A percentile compares a stretch with the other conserved stretches of the same genome.
phyloP scores from a whole-genome alignment of 2,113 vertebrate genomes.

The Etia nguti region DNA sequence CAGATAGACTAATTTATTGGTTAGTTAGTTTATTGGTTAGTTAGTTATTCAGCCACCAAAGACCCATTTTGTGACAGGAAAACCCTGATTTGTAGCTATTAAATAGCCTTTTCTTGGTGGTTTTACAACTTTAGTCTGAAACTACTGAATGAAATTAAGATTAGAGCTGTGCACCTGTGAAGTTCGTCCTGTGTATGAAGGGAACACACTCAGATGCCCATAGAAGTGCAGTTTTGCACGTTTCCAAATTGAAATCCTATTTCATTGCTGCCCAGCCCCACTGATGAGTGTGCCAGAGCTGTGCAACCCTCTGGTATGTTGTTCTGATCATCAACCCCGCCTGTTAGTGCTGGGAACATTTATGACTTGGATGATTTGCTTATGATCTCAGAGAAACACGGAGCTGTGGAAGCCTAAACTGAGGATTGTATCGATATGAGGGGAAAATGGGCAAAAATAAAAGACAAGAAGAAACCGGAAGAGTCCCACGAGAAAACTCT shows the following conservation, averaged over 20 bases:
- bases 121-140: background rate
- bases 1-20: background rate
- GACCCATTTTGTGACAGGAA: background rate
- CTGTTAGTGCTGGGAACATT: background rate
- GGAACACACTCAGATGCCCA: background rate
- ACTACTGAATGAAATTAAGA: background rate
- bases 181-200: background rate
- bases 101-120: background rate
- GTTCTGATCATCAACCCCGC: background rate
- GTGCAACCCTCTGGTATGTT: background rate
- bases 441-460: background rate
- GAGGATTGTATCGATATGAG: too few species aligned
- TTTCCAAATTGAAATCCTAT: background rate
- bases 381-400: background rate
- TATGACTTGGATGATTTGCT: background rate
- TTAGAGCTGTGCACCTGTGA: background rate
- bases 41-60: background rate
- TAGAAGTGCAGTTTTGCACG: background rate
- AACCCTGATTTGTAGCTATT: background rate
- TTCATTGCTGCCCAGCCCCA: background rate
- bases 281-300: background rate
- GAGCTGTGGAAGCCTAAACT: background rate
- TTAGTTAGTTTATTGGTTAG: background rate
- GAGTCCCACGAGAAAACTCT: background rate
- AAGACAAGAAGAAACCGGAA: background rate